Evolutionary conservation across 1,140 invertebrate species (phyloP).

Genomic region (Idris sp.): DNA sequence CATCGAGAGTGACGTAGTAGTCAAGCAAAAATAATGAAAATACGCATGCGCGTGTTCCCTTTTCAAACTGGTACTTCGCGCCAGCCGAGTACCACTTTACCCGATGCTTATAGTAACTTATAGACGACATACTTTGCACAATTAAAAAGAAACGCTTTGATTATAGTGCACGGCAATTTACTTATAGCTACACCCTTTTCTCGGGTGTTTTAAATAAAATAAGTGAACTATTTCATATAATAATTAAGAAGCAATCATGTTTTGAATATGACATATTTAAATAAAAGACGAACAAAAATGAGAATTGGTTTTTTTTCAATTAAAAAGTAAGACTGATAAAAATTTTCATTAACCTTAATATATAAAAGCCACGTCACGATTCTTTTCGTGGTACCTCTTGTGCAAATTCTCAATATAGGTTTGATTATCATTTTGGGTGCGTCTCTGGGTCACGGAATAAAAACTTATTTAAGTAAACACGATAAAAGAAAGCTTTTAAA

Average conservation of each 20-base stretch:
- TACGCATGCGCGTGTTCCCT: slow-evolving; percentile 52
- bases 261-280: not conserved
- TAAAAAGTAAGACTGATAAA: slow-evolving; percentile 8
- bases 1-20: slow-evolving; percentile 67
- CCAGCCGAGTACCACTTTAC: slow-evolving; percentile 33
- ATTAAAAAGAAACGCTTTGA: too few species aligned
- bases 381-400: slow-evolving; percentile 5
- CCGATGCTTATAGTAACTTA: slow-evolving; percentile 21
- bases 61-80: slow-evolving; percentile 53
- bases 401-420: slow-evolving; percentile 28
- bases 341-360: slow-evolving; percentile 39
- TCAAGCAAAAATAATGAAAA: slow-evolving; percentile 69
- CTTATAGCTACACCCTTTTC: too few species aligned
- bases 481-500: too few species aligned
- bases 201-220: too few species aligned
- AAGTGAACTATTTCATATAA: too few species aligned
- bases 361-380: slow-evolving; percentile 6
- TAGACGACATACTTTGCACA: slow-evolving; percentile 22
- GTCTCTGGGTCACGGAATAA: slow-evolving; percentile 32
- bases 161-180: too few species aligned
- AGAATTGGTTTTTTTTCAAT: too few species aligned
- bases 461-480: slow-evolving; percentile 6
- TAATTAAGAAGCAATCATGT: too few species aligned
- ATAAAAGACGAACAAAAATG: not conserved
- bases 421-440: slow-evolving; percentile 29